phyloP scores from a whole-genome alignment of 2,888 invertebrate genomes.

The Sesia bembeciformis region DNA sequence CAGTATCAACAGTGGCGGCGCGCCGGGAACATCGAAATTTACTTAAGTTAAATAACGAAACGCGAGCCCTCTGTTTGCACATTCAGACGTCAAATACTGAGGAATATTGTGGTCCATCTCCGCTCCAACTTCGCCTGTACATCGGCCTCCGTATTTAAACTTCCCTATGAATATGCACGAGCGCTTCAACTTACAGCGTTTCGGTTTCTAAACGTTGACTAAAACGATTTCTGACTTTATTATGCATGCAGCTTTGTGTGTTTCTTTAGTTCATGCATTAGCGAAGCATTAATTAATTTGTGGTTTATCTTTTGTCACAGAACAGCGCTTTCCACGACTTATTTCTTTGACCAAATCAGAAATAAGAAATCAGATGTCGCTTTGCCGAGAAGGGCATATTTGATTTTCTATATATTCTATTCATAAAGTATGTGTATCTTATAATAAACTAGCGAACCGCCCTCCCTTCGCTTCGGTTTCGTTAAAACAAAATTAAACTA shows the following conservation, averaged over 20 bases:
- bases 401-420: too few species aligned
- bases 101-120: slow-evolving; percentile 30
- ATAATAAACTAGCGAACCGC: too few species aligned
- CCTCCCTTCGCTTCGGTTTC: too few species aligned
- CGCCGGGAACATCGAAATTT: slow-evolving; percentile 68
- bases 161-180: slow-evolving; percentile 52
- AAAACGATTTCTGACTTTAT: background rate
- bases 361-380: too few species aligned
- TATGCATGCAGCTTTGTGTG: background rate
- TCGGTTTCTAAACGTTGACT: slow-evolving; percentile 19
- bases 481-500: too few species aligned
- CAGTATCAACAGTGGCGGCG: slow-evolving; percentile 47
- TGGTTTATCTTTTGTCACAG: too few species aligned
- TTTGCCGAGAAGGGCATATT: too few species aligned
- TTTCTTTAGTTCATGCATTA: background rate
- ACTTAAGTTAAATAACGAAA: slow-evolving; percentile 72
- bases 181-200: slow-evolving; percentile 27
- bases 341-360: too few species aligned
- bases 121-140: slow-evolving; percentile 36
- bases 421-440: too few species aligned
- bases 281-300: background rate
- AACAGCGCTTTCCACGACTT: too few species aligned
- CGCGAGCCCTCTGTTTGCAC: slow-evolving; percentile 67
- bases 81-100: slow-evolving; percentile 51
- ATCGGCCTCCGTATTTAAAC: slow-evolving; percentile 39